phyloP scores from a whole-genome alignment of 2,113 vertebrate genomes.

The Phocoena sinus region DNA sequence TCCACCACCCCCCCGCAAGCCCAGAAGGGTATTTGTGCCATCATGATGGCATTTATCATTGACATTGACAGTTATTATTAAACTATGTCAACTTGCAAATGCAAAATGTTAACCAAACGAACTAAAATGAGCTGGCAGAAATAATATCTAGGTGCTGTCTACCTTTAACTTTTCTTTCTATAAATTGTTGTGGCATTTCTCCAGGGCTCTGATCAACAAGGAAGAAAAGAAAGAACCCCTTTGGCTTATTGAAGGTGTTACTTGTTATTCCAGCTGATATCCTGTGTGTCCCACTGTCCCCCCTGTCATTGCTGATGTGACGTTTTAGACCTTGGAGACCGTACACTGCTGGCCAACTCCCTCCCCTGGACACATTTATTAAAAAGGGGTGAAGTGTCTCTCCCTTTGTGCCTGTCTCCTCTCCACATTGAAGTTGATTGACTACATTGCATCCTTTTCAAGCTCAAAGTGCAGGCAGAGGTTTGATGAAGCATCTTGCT shows the following conservation, averaged over 20 bases:
- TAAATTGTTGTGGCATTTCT: conserved; percentile 37
- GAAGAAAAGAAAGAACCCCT: conserved; percentile 41
- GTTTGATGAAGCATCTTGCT: not conserved
- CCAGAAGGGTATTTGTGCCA: not conserved
- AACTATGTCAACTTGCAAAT: conserved; percentile 13
- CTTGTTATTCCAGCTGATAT: conserved; percentile 26
- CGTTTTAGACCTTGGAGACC: not conserved
- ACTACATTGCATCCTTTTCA: not conserved
- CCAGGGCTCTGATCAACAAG: conserved; percentile 27
- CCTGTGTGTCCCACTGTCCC: not conserved
- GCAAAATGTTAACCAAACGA: conserved; percentile 16
- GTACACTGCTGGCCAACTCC: not conserved
- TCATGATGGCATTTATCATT: not conserved
- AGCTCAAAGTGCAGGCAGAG: not conserved
- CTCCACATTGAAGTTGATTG: not conserved
- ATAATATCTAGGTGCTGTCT: conserved; percentile 29
- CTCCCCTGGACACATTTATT: not conserved
- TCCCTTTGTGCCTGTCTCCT: not conserved
- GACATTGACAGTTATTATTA: conserved; percentile 48
- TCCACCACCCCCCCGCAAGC: not conserved
- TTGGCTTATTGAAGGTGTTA: conserved; percentile 46
- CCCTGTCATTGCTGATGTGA: not conserved
- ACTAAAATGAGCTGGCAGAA: conserved; percentile 54
- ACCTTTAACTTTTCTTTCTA: conserved; percentile 19
- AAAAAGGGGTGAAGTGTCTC: conserved; percentile 18